Conservation (phyloP, 2,113 vertebrate species). For the Cheilinus undulatus region DNA sequence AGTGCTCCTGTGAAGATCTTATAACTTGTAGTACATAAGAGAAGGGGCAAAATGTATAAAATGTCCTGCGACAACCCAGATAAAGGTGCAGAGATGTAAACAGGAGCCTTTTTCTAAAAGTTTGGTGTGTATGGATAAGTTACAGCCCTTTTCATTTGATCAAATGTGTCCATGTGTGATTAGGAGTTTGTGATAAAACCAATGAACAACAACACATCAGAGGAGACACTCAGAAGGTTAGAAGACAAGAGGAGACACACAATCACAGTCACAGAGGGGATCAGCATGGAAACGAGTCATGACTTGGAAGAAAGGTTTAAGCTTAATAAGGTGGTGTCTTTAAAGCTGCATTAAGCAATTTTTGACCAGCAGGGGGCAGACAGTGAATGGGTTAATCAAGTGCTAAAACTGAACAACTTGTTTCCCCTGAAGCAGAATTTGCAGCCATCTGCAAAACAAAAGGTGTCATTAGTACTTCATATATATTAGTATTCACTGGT, state of each 20-base stretch:
- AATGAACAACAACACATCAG: conserved; percentile 81
- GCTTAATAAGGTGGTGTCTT: conserved; percentile 19
- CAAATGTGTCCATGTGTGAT: conserved; percentile 29
- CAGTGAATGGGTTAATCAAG: background rate
- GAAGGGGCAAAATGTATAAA: background rate
- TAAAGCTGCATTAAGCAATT: conserved; percentile 48
- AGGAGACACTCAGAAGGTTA: conserved; percentile 80
- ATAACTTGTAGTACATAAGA: conserved; percentile 1
- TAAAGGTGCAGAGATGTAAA: conserved; percentile 31
- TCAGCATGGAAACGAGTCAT: conserved; percentile 14
- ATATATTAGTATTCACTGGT: background rate
- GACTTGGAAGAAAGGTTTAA: conserved; percentile 7
- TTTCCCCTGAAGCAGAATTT: background rate
- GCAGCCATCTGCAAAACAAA: background rate
- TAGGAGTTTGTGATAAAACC: conserved; percentile 49
- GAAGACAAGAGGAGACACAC: conserved; percentile 70
- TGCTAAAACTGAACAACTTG: background rate
- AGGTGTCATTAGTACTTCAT: background rate
- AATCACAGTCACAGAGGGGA: conserved; percentile 50
- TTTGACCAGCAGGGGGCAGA: conserved; percentile 26
- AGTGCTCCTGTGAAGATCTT: conserved; percentile 19
- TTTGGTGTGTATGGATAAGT: background rate
- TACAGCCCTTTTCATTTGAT: conserved; percentile 24
- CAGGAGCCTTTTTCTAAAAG: background rate
- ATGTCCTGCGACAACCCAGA: conserved; percentile 42